These are phyloP conservation scores for Drusus annulatus DNA, from an alignment of 1,140 invertebrate species.

Conservation along the genomic window DNA sequence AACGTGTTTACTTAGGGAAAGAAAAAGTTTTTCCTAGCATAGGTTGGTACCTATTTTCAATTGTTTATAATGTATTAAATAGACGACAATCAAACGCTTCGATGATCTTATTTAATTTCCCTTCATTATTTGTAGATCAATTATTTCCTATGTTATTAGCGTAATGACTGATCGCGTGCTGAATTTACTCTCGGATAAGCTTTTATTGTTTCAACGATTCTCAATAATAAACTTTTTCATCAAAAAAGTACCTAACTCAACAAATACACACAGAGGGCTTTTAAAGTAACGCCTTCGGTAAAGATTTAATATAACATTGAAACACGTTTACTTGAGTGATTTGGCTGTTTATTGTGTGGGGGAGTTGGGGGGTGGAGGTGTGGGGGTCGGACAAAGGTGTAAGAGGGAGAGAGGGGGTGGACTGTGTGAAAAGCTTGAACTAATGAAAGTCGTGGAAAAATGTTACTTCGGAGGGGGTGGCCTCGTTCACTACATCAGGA, in stretches of 20 bases:
- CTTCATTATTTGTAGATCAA: too few species aligned
- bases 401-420: neutral
- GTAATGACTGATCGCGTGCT: too few species aligned
- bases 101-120: too few species aligned
- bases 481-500: constrained; percentile 9
- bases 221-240: constrained; percentile 11
- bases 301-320: constrained; percentile 59
- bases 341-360: constrained; percentile 51
- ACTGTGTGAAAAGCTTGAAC: constrained; percentile 19
- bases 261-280: constrained; percentile 15
- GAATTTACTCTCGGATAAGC: too few species aligned
- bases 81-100: too few species aligned
- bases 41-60: too few species aligned
- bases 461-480: constrained; percentile 37
- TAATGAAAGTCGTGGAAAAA: constrained; percentile 60
- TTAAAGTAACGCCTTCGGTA: constrained; percentile 15
- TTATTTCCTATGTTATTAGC: too few species aligned
- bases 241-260: constrained; percentile 2
- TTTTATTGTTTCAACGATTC: too few species aligned
- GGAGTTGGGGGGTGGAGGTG: too few species aligned
- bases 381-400: neutral
- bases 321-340: constrained; percentile 59
- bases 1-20: too few species aligned
- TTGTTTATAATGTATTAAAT: too few species aligned
- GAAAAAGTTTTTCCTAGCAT: too few species aligned